Evolutionary conservation across 2,797 vertebrate genomes (phyloP).

Genomic region (Alcedo atthis): DNA sequence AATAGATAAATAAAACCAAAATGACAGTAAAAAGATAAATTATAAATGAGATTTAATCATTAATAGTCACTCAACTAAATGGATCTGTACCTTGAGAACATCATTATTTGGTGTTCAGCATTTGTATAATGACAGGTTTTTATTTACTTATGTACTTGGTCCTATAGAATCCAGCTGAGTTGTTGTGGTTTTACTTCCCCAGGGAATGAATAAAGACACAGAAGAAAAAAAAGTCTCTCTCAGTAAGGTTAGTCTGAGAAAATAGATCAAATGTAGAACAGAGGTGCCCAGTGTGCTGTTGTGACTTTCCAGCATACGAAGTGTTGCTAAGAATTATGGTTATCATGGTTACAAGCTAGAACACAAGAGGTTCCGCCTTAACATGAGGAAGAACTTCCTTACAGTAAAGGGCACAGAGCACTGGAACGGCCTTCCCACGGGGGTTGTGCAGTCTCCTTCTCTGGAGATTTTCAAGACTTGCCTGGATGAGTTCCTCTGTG

Average conservation of each 20-base stretch:
- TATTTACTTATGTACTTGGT: neutral
- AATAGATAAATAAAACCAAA: conserved; percentile 13
- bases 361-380: too few species aligned
- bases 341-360: too few species aligned
- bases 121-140: neutral
- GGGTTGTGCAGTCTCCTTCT: too few species aligned
- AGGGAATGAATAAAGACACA: neutral
- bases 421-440: too few species aligned
- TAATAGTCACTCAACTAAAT: conserved; percentile 55
- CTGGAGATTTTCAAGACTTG: too few species aligned
- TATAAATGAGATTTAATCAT: conserved; percentile 56
- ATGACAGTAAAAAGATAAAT: conserved; percentile 33
- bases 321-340: neutral
- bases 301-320: neutral
- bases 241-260: neutral
- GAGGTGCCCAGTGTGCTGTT: neutral
- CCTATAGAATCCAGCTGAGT: neutral
- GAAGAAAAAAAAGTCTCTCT: neutral
- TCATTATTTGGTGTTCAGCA: neutral
- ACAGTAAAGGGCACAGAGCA: too few species aligned
- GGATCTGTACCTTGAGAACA: neutral
- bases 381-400: too few species aligned
- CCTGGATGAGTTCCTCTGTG: too few species aligned
- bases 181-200: neutral
- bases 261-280: neutral